Evolutionary conservation across 2,113 vertebrate genomes (phyloP).

Genomic region (Seriola aureovittata): DNA sequence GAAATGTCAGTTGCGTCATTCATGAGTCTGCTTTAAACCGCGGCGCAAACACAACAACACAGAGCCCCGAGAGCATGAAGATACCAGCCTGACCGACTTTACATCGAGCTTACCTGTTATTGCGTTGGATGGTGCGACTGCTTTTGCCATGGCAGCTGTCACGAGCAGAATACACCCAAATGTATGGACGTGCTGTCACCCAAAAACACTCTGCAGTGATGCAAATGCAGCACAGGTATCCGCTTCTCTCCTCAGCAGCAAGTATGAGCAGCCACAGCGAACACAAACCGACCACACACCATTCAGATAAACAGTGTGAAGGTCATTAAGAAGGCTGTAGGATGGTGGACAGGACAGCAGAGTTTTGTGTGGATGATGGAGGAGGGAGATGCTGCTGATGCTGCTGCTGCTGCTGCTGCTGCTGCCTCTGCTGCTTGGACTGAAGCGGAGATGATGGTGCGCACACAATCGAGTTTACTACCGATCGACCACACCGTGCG

Average conservation of each 20-base stretch:
- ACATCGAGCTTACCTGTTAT: constrained; percentile 71
- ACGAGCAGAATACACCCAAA: constrained; percentile 27
- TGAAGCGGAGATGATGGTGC: constrained; percentile 49
- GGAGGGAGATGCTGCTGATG: constrained; percentile 46
- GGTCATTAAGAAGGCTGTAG: constrained; percentile 33
- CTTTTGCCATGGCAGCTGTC: constrained; percentile 75
- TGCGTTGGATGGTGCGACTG: constrained; percentile 45
- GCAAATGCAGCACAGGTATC: constrained; percentile 54
- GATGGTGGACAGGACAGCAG: not conserved
- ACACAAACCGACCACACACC: constrained; percentile 4
- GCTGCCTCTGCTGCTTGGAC: constrained; percentile 5
- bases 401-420: constrained; percentile 9
- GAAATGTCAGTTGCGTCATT: constrained; percentile 71
- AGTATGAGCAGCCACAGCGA: not conserved
- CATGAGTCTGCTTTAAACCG: constrained; percentile 34
- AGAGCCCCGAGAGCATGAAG: not conserved
- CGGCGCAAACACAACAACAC: constrained; percentile 14
- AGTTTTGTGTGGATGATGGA: constrained; percentile 11
- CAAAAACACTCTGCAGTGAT: constrained; percentile 58
- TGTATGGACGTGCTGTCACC: constrained; percentile 47
- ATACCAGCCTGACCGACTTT: not conserved
- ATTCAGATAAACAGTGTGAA: constrained; percentile 25
- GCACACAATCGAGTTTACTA: constrained; percentile 47
- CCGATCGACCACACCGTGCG: constrained; percentile 41
- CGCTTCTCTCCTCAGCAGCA: constrained; percentile 30